Conservation (phyloP, 2,797 vertebrate genomes). For the Parotocinclus haroldoi region DNA sequence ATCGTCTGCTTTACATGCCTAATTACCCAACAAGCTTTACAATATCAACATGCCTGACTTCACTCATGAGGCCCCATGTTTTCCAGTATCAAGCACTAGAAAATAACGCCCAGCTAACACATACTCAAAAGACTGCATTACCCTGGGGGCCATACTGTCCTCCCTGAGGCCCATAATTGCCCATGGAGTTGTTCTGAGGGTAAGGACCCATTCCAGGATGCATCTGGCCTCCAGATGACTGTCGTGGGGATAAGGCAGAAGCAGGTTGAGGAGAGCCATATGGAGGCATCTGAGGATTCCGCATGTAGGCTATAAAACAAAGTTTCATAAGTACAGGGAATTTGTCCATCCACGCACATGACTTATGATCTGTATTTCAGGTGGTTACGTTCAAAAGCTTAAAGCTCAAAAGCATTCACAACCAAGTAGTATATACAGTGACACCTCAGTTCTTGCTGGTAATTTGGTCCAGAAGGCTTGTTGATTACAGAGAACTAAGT, state of each 20-base stretch:
- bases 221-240: slow-evolving; percentile 92
- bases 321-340: too few species aligned
- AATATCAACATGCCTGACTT: background rate
- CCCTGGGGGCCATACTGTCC: slow-evolving; percentile 93
- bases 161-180: slow-evolving; percentile 89
- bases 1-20: background rate
- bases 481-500: too few species aligned
- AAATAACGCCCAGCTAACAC: too few species aligned
- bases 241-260: slow-evolving; percentile 96
- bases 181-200: slow-evolving; percentile 93
- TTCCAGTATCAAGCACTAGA: background rate
- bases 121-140: slow-evolving; percentile 49
- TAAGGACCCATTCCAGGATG: slow-evolving; percentile 92
- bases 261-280: slow-evolving; percentile 95
- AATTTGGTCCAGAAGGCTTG: too few species aligned
- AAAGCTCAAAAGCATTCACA: too few species aligned
- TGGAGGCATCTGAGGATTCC: slow-evolving; percentile 93
- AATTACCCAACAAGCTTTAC: background rate
- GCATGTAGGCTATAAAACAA: slow-evolving; percentile 81
- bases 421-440: too few species aligned
- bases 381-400: too few species aligned
- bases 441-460: too few species aligned
- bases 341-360: too few species aligned
- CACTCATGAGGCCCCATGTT: too few species aligned
- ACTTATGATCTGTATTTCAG: too few species aligned